phyloP scores from a whole-genome alignment of 2,797 vertebrate genomes.

The Phalloptychus januarius region DNA sequence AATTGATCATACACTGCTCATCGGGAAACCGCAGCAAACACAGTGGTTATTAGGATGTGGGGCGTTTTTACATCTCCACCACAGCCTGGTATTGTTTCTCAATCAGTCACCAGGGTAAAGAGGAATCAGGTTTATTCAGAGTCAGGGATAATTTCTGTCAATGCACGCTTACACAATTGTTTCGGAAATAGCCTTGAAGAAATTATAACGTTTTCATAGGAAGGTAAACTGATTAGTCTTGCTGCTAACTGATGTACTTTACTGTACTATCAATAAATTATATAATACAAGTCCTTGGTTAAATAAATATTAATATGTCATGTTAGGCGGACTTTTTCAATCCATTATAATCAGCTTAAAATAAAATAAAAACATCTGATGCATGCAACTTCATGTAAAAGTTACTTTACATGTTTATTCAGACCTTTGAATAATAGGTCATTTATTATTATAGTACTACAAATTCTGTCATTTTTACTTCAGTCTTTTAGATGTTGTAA shows the following conservation, averaged over 20 bases:
- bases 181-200: not conserved
- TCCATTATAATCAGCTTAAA: not conserved
- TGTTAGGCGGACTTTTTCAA: not conserved
- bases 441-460: not conserved
- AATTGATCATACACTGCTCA: constrained; percentile 13
- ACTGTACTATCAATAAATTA: not conserved
- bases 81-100: not conserved
- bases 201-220: not conserved
- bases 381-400: not conserved
- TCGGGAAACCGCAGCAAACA: constrained; percentile 3
- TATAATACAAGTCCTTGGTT: not conserved
- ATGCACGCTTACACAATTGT: not conserved
- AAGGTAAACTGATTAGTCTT: not conserved
- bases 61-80: not conserved
- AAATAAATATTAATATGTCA: not conserved
- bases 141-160: constrained; percentile 7
- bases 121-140: constrained; percentile 10
- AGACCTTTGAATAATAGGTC: not conserved
- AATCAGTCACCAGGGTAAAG: not conserved
- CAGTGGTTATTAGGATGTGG: not conserved
- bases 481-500: not conserved
- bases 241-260: not conserved
- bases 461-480: not conserved
- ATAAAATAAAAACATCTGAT: not conserved
- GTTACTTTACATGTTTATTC: not conserved